Evolutionary conservation across 2,113 vertebrate species (phyloP), one percentile per base, ranked within the genome.

Genomic region (Gambusia affinis): DNA sequence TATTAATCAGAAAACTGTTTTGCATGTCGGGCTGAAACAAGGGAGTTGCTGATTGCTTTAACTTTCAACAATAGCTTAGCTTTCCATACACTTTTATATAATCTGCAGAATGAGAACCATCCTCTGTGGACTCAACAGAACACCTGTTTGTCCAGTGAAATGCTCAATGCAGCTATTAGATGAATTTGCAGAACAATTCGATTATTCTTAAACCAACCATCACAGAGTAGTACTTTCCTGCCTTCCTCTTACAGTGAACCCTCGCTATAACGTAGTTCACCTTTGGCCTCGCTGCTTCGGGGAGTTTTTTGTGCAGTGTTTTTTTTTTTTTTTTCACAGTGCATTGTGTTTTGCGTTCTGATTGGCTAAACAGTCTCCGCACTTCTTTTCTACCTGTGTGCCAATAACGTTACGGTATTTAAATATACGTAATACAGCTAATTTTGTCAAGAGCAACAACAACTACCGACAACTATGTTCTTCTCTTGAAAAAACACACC

Each of bases 1-100:
- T 80, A 84, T 84, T 85, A 81, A 87, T 84, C 81, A 84, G 64
- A 64, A 88, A 87, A 79, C 73, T 80, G 70, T 65, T 84, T 82
- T 35, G 74, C 75, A 82, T 83, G 76, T 72, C 62, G 76, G 64
- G 68, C 73, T 67, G 19, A 60, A 72, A 33, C 29, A 39, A 54
- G 28, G 0, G 17, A 76, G 67, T 57, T 63, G 37, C 51, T 83
- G 79, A 81, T 70, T 78, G 73, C 73, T 83, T 77, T 14, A 79
- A 72, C 75, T 84, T 37, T 64, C 44, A 78, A 39, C 19, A 31
- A 74, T 72, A 57, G 72, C 64, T 62, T n/a, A 60, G 60, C 37
- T 37, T 33, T 64, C 0, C 42, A 28, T 27, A 10, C 27, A 14
- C 14, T 29, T 2, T 5, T 15, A 67, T 57, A 69, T 19, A 42